Evolutionary conservation across 1,140 invertebrate genomes (phyloP), one percentile per base, ranked within the genome.

Genomic region (Pachypsylla venusta): DNA sequence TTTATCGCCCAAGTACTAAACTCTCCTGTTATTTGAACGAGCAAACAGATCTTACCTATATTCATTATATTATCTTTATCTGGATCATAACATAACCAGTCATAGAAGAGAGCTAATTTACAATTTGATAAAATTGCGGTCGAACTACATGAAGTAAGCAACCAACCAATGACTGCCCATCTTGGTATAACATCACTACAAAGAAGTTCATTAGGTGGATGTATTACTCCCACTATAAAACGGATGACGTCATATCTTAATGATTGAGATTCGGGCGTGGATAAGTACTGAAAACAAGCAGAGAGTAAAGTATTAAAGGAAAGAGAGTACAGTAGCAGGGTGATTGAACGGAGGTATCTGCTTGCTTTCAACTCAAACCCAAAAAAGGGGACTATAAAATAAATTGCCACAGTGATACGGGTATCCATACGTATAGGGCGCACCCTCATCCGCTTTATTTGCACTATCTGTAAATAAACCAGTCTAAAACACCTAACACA

Each of bases 61-160:
- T 97, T 96, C 94, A 98, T 98, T 62, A 98, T 98, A 70, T 94
- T 98, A 72, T 98, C 94, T 72, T 90, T 91, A 57, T 90, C 85
- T 25, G 88, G 81, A 69, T 98, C 93, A 73, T 91, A 98, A 70
- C 96, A 92, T 3, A 97, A 74, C 94, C 94, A 98, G 75, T 98
- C 94, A 73, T 95, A 98, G 72, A 98, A 98, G 12, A 98, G 73
- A 7, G 93, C 91, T 39, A 98, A 72, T 75, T 98, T 98, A 19
- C 91, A 91, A 79, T 95, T 96, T 48, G 93, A 88, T 22, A 89
- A 87, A 22, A 92, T 92, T 25, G 94, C 90, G 67, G 85, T 86
- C 60, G 89, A 92, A 22, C 93, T 96, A 19, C 42, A 48, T 10
- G 30, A n/a, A n/a, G n/a, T n/a, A n/a, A n/a, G n/a, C n/a, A n/a